Evolutionary conservation across 2,797 vertebrate genomes (phyloP).

Genomic region (Antennarius maculatus): DNA sequence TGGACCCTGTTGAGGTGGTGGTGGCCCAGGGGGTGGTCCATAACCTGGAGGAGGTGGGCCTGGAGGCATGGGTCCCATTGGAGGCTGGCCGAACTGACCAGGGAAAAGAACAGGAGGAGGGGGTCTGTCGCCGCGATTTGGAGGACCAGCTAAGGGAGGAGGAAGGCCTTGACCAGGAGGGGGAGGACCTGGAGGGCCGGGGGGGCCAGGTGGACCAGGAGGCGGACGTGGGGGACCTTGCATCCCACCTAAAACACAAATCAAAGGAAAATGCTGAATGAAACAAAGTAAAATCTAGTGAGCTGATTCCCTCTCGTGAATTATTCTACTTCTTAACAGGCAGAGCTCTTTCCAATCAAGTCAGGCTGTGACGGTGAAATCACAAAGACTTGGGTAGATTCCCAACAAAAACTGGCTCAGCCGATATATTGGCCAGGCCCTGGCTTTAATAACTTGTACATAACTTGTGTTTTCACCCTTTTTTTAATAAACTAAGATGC

Average conservation of each 20-base stretch:
- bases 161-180: conserved; percentile 95
- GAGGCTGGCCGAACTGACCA: conserved; percentile 96
- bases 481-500: background rate
- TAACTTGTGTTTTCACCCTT: conserved; percentile 9
- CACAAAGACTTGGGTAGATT: background rate
- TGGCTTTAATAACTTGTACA: conserved; percentile 1
- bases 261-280: conserved; percentile 13
- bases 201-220: conserved; percentile 86
- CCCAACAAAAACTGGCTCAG: background rate
- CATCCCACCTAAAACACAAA: conserved; percentile 73
- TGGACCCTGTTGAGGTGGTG: conserved; percentile 89
- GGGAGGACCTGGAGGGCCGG: conserved; percentile 94
- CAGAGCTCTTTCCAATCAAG: background rate
- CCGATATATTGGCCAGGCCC: background rate
- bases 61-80: conserved; percentile 86
- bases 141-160: conserved; percentile 92
- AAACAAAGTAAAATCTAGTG: background rate
- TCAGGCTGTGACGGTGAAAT: background rate
- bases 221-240: conserved; percentile 92
- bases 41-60: conserved; percentile 97
- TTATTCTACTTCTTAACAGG: background rate
- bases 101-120: conserved; percentile 98
- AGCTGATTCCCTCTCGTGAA: background rate
- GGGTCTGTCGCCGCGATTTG: conserved; percentile 94
- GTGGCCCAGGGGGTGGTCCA: conserved; percentile 91